Base-by-base conservation (phyloP, 2,797 vertebrate genomes). In the Masticophis lateralis region DNA sequence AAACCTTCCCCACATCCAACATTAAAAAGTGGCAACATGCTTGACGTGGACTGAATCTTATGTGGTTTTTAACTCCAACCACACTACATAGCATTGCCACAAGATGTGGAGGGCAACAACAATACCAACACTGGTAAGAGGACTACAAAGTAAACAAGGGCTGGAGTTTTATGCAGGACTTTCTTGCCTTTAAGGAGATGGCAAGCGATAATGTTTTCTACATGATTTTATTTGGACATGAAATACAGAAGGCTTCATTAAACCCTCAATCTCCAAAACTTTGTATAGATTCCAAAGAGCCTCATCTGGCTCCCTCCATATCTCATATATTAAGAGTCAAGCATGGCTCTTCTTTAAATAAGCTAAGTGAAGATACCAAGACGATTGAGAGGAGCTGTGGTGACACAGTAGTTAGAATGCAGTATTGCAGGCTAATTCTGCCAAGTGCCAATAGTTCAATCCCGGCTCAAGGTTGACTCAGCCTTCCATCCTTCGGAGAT, bases 21-120 rank as follows among this genome's bases (percentile, higher is more conserved):
- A 74, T 27, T 5, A 91, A 32, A 43, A 90, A 92, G 28, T 55
- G 55, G 13, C 22, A 92, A 95, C 66, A 53, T 47, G 89, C 53
- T 47, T 74, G 43, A 53, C 18, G 28, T 1, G 86, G 32, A 83
- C 9, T 60, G 53, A 43, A 51, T 53, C 60, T 10, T 83, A 88
- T 1, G 43, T 57, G 4, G 18, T 66, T 91, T 47, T 87, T 57
- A 90, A 69, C 16, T 61, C 22, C 27, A 87, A n/a, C 43, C 43
- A 88, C 91, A 61, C 20, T 20, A 88, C 79, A 56, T 53, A 43
- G 22, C 16, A 56, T 28, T 86, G n/a, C 22, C 22, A 61, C 61
- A 28, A 51, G 32, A 7, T 22, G 59, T 16, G 86, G 13, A 61
- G n/a, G 14, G 16, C 32, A 57, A 47, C 12, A 83, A n/a, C 20